Evolutionary conservation across 2,888 invertebrate genomes (phyloP).

Genomic region (Patella caerulea): DNA sequence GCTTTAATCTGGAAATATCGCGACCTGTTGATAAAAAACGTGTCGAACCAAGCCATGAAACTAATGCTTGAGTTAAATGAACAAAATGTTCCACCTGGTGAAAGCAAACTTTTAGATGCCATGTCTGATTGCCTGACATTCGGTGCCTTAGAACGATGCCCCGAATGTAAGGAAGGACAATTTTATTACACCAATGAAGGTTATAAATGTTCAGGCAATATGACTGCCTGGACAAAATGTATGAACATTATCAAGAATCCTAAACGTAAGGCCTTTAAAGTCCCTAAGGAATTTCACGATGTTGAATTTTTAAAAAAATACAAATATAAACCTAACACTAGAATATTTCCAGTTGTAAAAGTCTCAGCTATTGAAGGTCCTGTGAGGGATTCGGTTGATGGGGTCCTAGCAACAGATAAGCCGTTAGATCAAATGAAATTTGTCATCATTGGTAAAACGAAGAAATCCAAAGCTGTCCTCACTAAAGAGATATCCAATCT

Average conservation of each 20-base stretch:
- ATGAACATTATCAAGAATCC: constrained; percentile 81
- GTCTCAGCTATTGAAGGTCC: constrained; percentile 51
- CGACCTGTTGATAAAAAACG: constrained; percentile 77
- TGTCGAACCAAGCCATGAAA: constrained; percentile 78
- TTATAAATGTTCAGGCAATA: constrained; percentile 87
- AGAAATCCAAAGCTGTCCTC: constrained; percentile 75
- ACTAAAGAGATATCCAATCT: constrained; percentile 81
- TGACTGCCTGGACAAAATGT: constrained; percentile 94
- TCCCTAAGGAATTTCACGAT: constrained; percentile 79
- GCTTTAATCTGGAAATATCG: constrained; percentile 79
- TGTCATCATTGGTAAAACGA: constrained; percentile 74
- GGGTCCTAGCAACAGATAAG: constrained; percentile 31
- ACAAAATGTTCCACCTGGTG: constrained; percentile 80
- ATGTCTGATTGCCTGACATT: constrained; percentile 90
- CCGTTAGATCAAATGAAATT: constrained; percentile 84
- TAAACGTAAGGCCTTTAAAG: constrained; percentile 78
- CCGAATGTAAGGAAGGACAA: constrained; percentile 84
- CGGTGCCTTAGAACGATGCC: constrained; percentile 85
- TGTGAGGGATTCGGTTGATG: constrained; percentile 60
- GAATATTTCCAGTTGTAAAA: constrained; percentile 64
- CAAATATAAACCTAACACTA: constrained; percentile 68
- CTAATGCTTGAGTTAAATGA: constrained; percentile 81
- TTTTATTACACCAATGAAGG: constrained; percentile 76
- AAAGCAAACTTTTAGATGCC: constrained; percentile 81
- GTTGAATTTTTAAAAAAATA: constrained; percentile 71